A percentile compares a stretch with the other conserved stretches of the same genome.
These are phyloP conservation scores for Oceanodroma tethys DNA, from an alignment of 2,113 vertebrate species.

Conservation along the genomic window DNA sequence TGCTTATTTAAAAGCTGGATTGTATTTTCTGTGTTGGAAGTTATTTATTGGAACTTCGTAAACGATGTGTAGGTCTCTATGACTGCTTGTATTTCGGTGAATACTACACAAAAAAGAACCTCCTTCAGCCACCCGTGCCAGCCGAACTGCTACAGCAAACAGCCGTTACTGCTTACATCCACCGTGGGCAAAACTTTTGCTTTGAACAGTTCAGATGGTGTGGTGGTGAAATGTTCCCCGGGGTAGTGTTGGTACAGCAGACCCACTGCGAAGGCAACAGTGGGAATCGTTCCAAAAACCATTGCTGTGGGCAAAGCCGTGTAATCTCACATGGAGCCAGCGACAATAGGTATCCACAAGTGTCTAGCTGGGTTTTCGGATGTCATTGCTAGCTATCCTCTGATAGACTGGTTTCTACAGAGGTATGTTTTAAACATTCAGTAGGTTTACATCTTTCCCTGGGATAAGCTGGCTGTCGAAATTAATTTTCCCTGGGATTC, in stretches of 20 bases:
- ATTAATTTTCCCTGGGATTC: not conserved
- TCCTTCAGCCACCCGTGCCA: not conserved
- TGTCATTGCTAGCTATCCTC: accelerated
- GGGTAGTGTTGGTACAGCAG: not conserved
- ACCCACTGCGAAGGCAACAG: not conserved
- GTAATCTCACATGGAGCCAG: accelerated
- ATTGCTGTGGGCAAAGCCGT: not conserved
- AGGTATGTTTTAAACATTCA: not conserved
- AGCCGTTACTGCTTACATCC: accelerated
- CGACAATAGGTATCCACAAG: not conserved
- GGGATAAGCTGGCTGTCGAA: not conserved
- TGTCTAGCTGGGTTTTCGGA: not conserved
- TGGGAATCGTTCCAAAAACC: not conserved
- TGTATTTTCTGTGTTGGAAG: not conserved
- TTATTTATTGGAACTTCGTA: not conserved
- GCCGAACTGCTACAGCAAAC: not conserved
- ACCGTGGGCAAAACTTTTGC: no score
- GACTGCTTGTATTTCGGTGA: not conserved
- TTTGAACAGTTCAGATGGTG: not conserved
- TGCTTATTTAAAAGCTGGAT: not conserved
- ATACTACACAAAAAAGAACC: not conserved
- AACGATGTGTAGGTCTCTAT: not conserved
- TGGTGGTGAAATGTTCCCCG: not conserved
- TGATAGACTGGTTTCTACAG: not conserved
- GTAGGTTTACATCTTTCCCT: not conserved